Evolutionary conservation across 1,140 invertebrate species (phyloP).

Genomic region (Arion vulgaris): DNA sequence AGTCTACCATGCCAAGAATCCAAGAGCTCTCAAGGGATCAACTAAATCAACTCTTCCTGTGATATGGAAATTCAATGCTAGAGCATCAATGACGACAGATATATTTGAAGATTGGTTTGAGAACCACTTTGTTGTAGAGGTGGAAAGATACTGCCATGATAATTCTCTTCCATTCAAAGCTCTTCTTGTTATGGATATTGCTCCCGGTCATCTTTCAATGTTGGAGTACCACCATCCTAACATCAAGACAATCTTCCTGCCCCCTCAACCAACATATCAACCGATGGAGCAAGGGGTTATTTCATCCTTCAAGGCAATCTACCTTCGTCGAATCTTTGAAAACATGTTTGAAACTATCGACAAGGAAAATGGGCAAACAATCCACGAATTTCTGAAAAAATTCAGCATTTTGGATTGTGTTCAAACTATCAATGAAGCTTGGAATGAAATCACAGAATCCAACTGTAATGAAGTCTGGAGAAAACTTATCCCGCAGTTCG

Average conservation of each 20-base stretch:
- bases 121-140: constrained; percentile 2
- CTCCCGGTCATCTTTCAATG: neutral
- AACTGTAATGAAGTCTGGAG: too few species aligned
- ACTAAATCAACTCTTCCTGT: neutral
- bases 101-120: constrained; percentile 5
- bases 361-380: too few species aligned
- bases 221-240: neutral
- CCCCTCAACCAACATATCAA: neutral
- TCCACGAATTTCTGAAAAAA: too few species aligned
- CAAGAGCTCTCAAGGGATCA: neutral
- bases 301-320: neutral
- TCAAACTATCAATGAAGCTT: too few species aligned
- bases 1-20: neutral
- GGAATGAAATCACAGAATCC: too few species aligned
- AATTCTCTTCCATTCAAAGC: neutral
- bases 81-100: neutral
- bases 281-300: neutral
- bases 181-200: neutral
- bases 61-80: neutral
- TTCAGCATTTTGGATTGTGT: too few species aligned
- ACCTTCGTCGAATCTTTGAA: too few species aligned
- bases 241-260: neutral
- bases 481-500: too few species aligned
- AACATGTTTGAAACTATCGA: too few species aligned
- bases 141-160: neutral